Percentiles rank a stretch among this genome's conserved stretches.
These are phyloP conservation scores for Geothlypis trichas DNA, from an alignment of 2,113 vertebrate genomes.

Conservation along the genomic window DNA sequence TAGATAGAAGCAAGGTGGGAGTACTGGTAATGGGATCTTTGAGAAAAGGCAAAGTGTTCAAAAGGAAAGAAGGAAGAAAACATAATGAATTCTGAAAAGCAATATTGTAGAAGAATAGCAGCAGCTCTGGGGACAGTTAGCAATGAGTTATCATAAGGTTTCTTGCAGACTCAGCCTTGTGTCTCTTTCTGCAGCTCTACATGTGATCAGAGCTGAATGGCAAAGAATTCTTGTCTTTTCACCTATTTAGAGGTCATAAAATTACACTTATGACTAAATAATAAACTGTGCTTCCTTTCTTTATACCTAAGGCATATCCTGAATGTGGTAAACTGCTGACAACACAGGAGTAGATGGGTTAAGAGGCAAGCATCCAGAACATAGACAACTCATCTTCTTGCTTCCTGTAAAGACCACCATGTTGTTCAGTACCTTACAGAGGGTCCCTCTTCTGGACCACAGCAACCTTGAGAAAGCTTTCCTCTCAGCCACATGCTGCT, in stretches of 20 bases:
- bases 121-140: slow-evolving; percentile 36
- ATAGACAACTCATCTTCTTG: not conserved
- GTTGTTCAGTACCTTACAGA: not conserved
- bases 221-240: slow-evolving; percentile 11
- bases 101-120: not conserved
- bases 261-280: slow-evolving; percentile 41
- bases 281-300: slow-evolving; percentile 4
- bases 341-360: not conserved
- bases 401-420: not conserved
- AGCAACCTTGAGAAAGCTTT: not conserved
- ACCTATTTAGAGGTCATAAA: slow-evolving; percentile 44
- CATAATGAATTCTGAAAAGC: not conserved
- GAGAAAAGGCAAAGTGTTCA: not conserved
- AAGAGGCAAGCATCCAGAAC: not conserved
- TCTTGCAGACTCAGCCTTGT: slow-evolving; percentile 43
- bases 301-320: not conserved
- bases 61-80: not conserved
- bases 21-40: not conserved
- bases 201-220: slow-evolving; percentile 20
- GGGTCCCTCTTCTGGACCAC: not conserved
- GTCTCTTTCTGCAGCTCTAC: slow-evolving; percentile 8
- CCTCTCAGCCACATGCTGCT: not conserved
- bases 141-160: slow-evolving; percentile 14
- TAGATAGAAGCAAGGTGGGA: not conserved
- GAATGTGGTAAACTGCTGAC: not conserved